A percentile compares a stretch with the other conserved stretches of the same genome.
Conservation (phyloP, 1,140 invertebrate genomes). For the Platorchestia sp. region DNA sequence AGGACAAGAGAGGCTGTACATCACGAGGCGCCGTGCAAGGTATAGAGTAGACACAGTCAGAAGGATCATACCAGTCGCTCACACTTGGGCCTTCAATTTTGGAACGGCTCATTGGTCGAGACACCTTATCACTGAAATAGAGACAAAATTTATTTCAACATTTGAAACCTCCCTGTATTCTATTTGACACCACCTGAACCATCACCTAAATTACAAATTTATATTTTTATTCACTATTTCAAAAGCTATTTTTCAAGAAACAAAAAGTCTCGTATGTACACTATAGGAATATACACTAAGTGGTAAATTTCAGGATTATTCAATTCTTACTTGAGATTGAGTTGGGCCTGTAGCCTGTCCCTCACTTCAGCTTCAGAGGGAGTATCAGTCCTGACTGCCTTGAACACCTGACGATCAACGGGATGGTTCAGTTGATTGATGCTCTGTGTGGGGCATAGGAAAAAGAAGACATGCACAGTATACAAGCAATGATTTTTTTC, state of each 20-base stretch:
- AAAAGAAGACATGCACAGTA: background rate
- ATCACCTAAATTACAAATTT: no score
- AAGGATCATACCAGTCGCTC: conserved; percentile 15
- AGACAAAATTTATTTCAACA: background rate
- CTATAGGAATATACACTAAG: no score
- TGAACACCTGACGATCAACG: background rate
- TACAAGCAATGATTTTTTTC: background rate
- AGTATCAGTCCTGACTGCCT: background rate
- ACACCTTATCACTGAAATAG: background rate
- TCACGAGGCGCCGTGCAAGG: background rate
- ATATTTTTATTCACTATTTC: no score
- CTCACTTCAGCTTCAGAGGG: background rate
- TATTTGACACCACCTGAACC: no score
- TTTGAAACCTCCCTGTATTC: no score
- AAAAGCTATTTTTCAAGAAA: no score
- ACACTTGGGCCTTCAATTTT: background rate
- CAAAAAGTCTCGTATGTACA: no score
- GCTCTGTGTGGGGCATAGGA: background rate
- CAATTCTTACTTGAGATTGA: conserved; percentile 12
- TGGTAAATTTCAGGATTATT: no score
- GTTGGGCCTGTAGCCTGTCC: conserved; percentile 12
- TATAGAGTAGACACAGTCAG: background rate
- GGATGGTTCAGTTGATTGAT: background rate
- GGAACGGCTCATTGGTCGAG: background rate
- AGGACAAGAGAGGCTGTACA: background rate